Conservation (phyloP, 2,797 vertebrate species). For the Sebastes steindachneri region DNA sequence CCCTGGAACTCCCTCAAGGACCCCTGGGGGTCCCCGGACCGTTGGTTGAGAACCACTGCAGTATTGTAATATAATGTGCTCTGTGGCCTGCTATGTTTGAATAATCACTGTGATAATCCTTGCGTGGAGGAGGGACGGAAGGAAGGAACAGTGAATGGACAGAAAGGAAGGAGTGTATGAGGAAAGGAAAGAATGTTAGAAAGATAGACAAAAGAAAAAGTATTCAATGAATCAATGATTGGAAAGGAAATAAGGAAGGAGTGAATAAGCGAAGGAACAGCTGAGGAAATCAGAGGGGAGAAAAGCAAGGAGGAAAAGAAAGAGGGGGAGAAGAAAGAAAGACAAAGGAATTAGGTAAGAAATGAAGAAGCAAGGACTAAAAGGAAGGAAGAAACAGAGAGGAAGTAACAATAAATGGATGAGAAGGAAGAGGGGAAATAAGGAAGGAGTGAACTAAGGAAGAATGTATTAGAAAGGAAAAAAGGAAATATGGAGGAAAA, state of each 20-base stretch:
- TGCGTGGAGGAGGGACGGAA: too few species aligned
- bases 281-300: not conserved
- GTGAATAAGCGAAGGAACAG: too few species aligned
- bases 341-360: not conserved
- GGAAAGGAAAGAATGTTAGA: not conserved
- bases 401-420: not conserved
- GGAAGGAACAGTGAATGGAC: not conserved
- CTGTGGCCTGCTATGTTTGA: rapidly evolving
- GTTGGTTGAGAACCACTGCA: too few species aligned
- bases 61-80: too few species aligned
- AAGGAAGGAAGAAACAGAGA: not conserved
- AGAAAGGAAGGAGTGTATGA: not conserved
- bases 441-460: not conserved
- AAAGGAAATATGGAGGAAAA: not conserved
- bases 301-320: not conserved
- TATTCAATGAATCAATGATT: too few species aligned
- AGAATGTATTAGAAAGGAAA: not conserved
- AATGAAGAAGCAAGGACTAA: not conserved
- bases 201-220: not conserved
- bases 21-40: too few species aligned
- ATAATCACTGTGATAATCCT: too few species aligned
- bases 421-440: not conserved
- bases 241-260: too few species aligned
- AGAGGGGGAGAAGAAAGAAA: too few species aligned
- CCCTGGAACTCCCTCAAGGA: too few species aligned